Evolutionary conservation across 2,113 vertebrate genomes (phyloP), one percentile per base, ranked within the genome.

Genomic region (Aegithalos caudatus): DNA sequence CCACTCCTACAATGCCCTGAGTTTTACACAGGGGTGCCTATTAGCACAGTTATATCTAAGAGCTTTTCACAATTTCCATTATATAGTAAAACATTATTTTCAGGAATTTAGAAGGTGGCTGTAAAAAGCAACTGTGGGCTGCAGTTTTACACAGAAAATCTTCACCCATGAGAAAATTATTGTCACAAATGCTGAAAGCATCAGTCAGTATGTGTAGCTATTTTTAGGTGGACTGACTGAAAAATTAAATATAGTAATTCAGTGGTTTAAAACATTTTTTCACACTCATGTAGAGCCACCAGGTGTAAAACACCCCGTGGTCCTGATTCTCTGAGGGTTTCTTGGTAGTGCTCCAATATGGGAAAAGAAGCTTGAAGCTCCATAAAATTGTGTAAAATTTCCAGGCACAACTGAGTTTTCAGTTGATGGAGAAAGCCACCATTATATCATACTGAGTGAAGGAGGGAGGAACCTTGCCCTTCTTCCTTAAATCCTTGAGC

Each of bases 181-280:
- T 97, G 81, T 95, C 82, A 89, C 53, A 93, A 96, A 82, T 69
- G 40, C 62, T 87, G 66, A 95, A 94, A 92, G 78, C 47, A 90
- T 94, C 86, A 64, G 57, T 69, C 38, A 86, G 42, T 95, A 69
- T 77, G 57, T 11, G 40, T 82, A 83, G 61, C 60, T 90, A 82
- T 92, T 97, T 96, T 95, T 87, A 95, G 94, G 66, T 88, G 62
- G 60, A 80, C 50, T 65, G 61, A 89, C 40, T 70, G 38, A 91
- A 95, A 86, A 88, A 73, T 77, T 87, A 81, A 92, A 85, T 82
- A 66, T 50, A 82, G 65, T 74, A 74, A 62, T 65, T 92, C 54
- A 45, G 38, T 54, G 72, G 37, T 80, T 95, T 91, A 58, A 86
- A 92, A 77, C 27, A 61, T 61, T 69, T 89, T 95, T 93, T 91